Conservation (phyloP, 1,140 invertebrate species). For the Diuraphis noxia region DNA sequence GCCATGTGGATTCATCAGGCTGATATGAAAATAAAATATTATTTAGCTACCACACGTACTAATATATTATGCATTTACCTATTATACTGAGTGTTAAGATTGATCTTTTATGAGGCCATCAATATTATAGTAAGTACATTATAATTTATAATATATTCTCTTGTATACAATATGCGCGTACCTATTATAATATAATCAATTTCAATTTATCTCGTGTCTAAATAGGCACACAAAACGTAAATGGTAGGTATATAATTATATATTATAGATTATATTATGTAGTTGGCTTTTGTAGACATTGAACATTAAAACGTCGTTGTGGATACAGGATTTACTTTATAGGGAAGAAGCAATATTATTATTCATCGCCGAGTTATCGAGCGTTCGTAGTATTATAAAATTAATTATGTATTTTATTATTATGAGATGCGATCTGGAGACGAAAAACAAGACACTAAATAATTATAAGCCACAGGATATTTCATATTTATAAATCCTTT, state of each 20-base stretch:
- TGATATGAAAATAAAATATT: not conserved
- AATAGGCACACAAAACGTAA: not conserved
- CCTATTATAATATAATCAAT: not conserved
- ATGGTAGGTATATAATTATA: not conserved
- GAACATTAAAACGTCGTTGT: not conserved
- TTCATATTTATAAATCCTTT: not conserved
- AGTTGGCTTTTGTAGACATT: not conserved
- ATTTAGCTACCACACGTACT: not conserved
- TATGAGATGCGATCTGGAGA: not conserved
- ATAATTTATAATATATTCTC: no score
- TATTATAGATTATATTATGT: not conserved
- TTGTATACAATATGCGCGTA: not conserved
- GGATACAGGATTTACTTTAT: not conserved
- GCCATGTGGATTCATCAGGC: not conserved
- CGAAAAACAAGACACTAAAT: not conserved
- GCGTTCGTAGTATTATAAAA: not conserved
- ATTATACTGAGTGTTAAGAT: not conserved
- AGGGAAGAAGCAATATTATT: not conserved
- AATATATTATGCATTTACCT: slow-evolving; percentile 11
- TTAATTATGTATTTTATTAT: not conserved
- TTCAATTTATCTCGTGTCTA: not conserved
- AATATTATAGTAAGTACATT: not conserved
- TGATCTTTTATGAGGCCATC: not conserved
- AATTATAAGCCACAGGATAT: not conserved
- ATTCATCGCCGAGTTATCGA: not conserved